These are phyloP conservation scores for Conus betulinus DNA, from an alignment of 1,140 invertebrate genomes.

Conservation along the genomic window DNA sequence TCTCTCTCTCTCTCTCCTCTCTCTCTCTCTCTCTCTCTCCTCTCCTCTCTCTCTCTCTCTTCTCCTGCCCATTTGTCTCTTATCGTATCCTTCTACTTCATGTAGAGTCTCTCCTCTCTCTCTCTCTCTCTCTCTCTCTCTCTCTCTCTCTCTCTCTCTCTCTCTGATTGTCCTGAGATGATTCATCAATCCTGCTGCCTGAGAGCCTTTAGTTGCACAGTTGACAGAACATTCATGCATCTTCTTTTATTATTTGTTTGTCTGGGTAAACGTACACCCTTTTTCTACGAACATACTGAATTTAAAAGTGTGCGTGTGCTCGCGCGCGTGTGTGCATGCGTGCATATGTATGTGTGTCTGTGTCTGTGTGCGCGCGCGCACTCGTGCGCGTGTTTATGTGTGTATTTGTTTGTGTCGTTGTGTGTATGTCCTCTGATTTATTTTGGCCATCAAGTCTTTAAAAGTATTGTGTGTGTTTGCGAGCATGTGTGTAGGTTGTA, in stretches of 20 bases:
- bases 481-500: neutral
- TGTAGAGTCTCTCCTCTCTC: too few relatives aligned
- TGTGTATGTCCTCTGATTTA: slow-evolving; percentile 14
- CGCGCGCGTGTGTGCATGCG: neutral
- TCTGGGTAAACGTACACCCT: too few relatives aligned
- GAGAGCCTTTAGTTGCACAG: neutral
- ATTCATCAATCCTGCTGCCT: neutral
- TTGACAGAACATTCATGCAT: neutral
- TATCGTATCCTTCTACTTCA: too few relatives aligned
- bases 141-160: too few relatives aligned
- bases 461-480: neutral
- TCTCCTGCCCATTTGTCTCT: too few relatives aligned
- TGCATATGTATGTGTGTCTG: slow-evolving; percentile 23
- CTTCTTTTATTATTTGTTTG: too few relatives aligned
- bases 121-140: too few relatives aligned
- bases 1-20: too few relatives aligned
- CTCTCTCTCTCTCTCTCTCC: too few relatives aligned
- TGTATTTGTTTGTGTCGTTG: slow-evolving; percentile 4
- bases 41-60: too few relatives aligned
- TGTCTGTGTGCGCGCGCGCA: slow-evolving; percentile 12
- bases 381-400: slow-evolving; percentile 10
- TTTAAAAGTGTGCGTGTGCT: neutral
- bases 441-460: neutral
- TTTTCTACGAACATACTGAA: too few relatives aligned
- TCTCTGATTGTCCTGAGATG: neutral